Conservation (phyloP, 2,888 invertebrate genomes). For the Dermolepida albohirtum region DNA sequence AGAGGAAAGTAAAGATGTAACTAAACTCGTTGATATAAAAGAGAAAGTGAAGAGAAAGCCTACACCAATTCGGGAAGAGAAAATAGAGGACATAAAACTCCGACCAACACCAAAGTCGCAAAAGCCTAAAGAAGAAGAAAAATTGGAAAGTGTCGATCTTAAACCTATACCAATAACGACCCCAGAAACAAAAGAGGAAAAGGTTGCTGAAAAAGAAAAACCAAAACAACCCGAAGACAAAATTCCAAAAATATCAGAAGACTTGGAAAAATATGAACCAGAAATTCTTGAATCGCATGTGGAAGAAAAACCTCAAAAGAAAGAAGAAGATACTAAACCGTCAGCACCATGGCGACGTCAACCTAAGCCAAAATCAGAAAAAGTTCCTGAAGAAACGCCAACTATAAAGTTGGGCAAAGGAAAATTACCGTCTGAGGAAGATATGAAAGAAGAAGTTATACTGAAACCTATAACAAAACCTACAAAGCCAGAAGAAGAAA, state of each 20-base stretch:
- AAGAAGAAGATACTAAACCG: conserved; percentile 47
- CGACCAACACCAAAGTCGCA: conserved; percentile 49
- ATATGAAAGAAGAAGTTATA: conserved; percentile 44
- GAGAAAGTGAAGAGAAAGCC: conserved; percentile 43
- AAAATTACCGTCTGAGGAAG: conserved; percentile 58
- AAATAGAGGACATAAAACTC: conserved; percentile 53
- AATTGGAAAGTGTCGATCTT: conserved; percentile 58
- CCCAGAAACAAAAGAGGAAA: conserved; percentile 51
- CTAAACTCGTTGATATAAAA: conserved; percentile 48
- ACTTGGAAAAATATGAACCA: conserved; percentile 57
- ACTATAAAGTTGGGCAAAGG: conserved; percentile 61
- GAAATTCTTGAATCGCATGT: conserved; percentile 61
- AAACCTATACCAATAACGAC: conserved; percentile 57
- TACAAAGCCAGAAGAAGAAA: conserved; percentile 50
- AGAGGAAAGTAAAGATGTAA: conserved; percentile 65
- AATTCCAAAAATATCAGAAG: conserved; percentile 50
- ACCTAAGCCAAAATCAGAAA: conserved; percentile 36
- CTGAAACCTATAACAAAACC: conserved; percentile 54
- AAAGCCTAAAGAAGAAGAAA: conserved; percentile 55
- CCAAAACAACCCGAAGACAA: conserved; percentile 50
- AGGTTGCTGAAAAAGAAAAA: conserved; percentile 50
- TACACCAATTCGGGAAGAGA: conserved; percentile 37
- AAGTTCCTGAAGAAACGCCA: conserved; percentile 45
- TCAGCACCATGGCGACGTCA: conserved; percentile 47
- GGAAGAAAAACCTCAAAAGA: conserved; percentile 54